phyloP scores from a whole-genome alignment of 2,797 vertebrate genomes.

The Luscinia luscinia region DNA sequence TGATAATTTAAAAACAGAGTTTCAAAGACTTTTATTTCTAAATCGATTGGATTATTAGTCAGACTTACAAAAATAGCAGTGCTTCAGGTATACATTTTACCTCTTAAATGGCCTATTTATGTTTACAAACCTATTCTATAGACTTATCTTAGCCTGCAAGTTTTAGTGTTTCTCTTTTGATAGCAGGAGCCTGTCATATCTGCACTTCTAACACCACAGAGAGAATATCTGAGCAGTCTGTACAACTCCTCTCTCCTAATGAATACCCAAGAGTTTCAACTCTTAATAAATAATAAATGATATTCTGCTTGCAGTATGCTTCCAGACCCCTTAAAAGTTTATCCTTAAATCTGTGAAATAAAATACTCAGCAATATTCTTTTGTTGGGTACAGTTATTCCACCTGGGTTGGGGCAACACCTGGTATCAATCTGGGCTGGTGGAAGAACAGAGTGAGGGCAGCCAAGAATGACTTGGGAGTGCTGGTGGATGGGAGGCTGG shows the following conservation, averaged over 20 bases:
- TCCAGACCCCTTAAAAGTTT: constrained; percentile 23
- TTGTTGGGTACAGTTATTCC: neutral
- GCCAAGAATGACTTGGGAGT: neutral
- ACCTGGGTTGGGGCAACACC: neutral
- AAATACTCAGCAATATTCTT: constrained; percentile 6
- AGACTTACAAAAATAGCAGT: neutral
- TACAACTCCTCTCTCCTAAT: constrained; percentile 32
- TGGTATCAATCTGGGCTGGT: neutral
- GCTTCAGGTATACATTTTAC: neutral
- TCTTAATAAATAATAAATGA: constrained; percentile 61
- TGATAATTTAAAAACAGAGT: neutral
- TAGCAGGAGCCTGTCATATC: neutral
- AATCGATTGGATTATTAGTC: neutral
- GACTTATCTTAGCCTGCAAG: neutral
- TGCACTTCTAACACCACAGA: neutral
- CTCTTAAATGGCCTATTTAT: neutral
- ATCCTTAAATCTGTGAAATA: constrained; percentile 10
- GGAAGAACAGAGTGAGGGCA: neutral
- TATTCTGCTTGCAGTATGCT: neutral
- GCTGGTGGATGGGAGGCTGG: neutral
- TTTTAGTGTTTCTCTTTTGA: constrained; percentile 26
- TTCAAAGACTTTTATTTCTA: neutral
- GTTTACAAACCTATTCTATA: constrained; percentile 35
- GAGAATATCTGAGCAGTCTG: constrained; percentile 48
- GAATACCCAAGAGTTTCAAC: constrained; percentile 34